Base-by-base conservation (phyloP, 92 coral and sea anemone species). In the Ricordea florida region DNA sequence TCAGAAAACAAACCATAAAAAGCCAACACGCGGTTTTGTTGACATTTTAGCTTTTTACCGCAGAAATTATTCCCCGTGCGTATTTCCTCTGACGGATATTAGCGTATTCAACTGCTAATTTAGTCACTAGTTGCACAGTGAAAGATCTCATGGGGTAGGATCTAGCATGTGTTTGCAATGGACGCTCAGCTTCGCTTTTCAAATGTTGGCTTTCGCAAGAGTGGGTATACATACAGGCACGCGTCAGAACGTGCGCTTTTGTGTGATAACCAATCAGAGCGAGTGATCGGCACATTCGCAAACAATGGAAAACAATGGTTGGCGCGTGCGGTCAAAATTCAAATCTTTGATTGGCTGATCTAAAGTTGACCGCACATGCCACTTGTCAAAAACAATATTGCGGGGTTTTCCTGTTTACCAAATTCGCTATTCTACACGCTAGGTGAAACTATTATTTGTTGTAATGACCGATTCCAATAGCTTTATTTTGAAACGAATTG, bases 311-410 rank as follows among this genome's bases (percentile, higher is more conserved):
- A 88, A 87, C 93, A 91, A 91, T 84, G 18, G 72, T 62, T 66
- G 88, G 93, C 97, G 97, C 97, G 97, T 91, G 97, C 97, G 85
- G 83, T 74, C 69, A 85, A 74, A 80, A 79, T 74, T 59, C 83
- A 69, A 47, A 34, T 33, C 82, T 60, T 62, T 82, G 93, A 91
- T 91, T 91, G 97, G 97, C 10, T 42, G 60, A 33, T 44, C 61
- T 36, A 65, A n/a, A 76, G 73, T 81, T 84, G 69, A 82, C 66
- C 78, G 68, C 93, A 91, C 97, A 91, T 87, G 97, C 84, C 75
- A 72, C 80, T 79, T 67, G 72, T 66, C 69, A 89, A 86, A 72
- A 75, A 67, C 62, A 62, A 58, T 58, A 52, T 73, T 77, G 89
- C 66, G 74, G 64, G 79, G 66, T 62, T 87, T 72, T 71, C 69